phyloP scores from a whole-genome alignment of 2,797 vertebrate species.

The Pangasius mekongensis region DNA sequence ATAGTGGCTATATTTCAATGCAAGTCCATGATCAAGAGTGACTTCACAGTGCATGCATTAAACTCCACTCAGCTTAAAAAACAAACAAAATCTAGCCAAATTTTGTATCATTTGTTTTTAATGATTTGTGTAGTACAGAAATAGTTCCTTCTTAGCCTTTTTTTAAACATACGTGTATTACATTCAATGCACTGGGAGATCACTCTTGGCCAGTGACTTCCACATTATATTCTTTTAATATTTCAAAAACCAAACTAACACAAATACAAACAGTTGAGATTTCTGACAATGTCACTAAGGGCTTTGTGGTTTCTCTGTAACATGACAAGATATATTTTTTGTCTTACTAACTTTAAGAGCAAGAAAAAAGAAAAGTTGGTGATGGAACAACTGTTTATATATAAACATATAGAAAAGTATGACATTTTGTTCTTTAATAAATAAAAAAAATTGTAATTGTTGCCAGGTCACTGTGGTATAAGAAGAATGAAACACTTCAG shows the following conservation, averaged over 20 bases:
- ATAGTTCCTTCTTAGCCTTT: not conserved
- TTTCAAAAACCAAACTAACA: not conserved
- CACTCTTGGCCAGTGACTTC: not conserved
- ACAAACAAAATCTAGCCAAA: not conserved
- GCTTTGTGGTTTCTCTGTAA: not conserved
- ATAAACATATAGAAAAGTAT: not conserved
- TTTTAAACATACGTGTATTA: not conserved
- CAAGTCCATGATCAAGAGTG: not conserved
- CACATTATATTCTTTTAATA: not conserved
- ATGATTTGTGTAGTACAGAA: not conserved
- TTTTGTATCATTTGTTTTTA: not conserved
- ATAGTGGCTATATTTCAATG: not conserved
- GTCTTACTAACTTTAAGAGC: not conserved
- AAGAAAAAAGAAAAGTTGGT: not conserved
- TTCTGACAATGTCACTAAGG: not conserved
- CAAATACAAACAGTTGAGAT: not conserved
- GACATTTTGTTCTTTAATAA: not conserved
- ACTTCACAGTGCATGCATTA: not conserved
- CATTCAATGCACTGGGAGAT: not conserved
- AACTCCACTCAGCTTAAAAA: not conserved
- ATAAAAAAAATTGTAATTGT: not conserved
- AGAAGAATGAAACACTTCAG: not conserved
- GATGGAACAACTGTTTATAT: not conserved
- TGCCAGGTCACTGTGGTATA: not conserved
- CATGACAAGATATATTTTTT: not conserved